Evolutionary conservation across 1,140 invertebrate genomes (phyloP), one percentile per base, ranked within the genome.

Genomic region (Parapsyche elsis): DNA sequence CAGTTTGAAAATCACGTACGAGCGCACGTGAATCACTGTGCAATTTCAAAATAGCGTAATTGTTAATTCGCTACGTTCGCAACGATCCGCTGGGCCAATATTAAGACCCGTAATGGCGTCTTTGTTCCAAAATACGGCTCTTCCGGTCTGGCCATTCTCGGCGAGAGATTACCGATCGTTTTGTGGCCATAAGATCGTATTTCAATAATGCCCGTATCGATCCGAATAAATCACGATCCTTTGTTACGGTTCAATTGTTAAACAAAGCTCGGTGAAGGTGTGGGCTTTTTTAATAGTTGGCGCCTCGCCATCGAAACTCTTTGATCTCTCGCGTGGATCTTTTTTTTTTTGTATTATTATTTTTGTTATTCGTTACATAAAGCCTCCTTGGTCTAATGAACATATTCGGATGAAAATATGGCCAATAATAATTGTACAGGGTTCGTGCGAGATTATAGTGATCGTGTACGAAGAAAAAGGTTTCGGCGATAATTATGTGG

Each of bases 381-480:
- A 75, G 44, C 30, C 10, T 38, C 24, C 23, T 71, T 44, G 24
- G 14, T 70, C 30, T 78, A 70, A 78, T 70, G 76, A 70, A 70
- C 59, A 70, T 71, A 71, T 78, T 67, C 26, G 57, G 77, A 80
- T 73, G 74, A 82, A 81, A 82, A 80, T 82, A 71, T 82, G 81
- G 78, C 77, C 81, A 82, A 64, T 80, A 82, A 82, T 82, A 82
- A 82, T 82, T 71, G 76, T 67, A 81, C 71, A 49, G 64, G 30
- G n/a, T 49, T 45, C 45, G 16, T 61, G 16, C 57, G 78, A 77
- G 81, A 82, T 82, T 82, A 82, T 82, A 82, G 81, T 82, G 77
- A 82, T 82, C 78, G 74, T 49, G 67, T 45, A n/a, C 61, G 38
- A 7, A 59, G 74, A 80, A 82, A 80, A 82, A 82, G 81, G 81